Evolutionary conservation across 2,113 vertebrate genomes (phyloP).

Genomic region (Paralichthys olivaceus): DNA sequence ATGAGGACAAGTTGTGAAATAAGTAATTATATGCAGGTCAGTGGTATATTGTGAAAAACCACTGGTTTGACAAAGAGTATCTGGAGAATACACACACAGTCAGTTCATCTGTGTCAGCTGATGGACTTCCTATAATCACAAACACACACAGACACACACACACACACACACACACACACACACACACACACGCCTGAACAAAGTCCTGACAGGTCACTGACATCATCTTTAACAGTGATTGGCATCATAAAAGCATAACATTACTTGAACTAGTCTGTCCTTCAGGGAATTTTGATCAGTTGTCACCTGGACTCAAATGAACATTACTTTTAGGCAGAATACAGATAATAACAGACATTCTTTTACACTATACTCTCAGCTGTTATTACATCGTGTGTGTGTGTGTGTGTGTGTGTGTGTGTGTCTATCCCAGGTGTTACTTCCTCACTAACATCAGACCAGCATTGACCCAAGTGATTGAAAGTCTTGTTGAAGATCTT

Average conservation of each 20-base stretch:
- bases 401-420: no score
- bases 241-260: not conserved
- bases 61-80: not conserved
- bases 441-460: no score
- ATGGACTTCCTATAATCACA: conserved; percentile 3
- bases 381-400: no score
- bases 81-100: not conserved
- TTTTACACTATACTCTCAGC: no score
- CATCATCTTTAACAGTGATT: not conserved
- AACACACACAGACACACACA: conserved; percentile 22
- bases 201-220: conserved; percentile 14
- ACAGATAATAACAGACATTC: no score
- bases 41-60: not conserved
- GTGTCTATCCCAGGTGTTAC: no score
- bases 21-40: not conserved
- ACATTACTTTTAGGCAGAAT: no score
- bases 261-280: no score
- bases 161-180: conserved; percentile 23
- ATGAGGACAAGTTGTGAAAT: not conserved
- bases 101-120: not conserved
- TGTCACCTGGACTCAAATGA: no score
- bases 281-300: no score
- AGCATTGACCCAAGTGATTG: no score
- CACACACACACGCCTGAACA: conserved; percentile 12
- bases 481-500: no score